Base-by-base conservation (phyloP, 2,113 vertebrate species). In the Chrysemys picta region DNA sequence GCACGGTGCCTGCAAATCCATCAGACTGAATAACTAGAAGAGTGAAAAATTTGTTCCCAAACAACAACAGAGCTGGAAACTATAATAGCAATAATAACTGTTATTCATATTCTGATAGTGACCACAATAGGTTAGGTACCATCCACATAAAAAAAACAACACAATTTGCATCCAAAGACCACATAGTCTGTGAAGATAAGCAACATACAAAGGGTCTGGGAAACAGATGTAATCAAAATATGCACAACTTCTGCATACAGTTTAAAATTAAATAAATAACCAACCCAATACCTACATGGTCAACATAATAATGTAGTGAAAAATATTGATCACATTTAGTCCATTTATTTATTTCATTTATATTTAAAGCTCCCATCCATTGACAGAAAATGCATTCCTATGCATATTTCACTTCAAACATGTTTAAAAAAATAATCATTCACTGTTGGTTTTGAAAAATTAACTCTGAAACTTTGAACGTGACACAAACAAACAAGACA, bases 401-500 rank as follows among this genome's bases (percentile, higher is more conserved):
- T 31, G 52, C 29, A 78, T 42, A 25, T 90, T 91, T 90, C 50
- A 53, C 54, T 75, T 91, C 79, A 65, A 38, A 17, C 27, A 5
- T 31, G 35, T 87, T 89, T 96, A 42, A 0, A 1, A 91, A 88
- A 91, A 54, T 47, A 54, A 93, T 92, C 1, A 86, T 38, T 4
- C 14, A 62, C n/a, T 89, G 82, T 78, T 87, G 82, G 75, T 85
- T 94, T 93, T 80, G 49, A 50, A 90, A 96, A 94, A 96, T 91
- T 62, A 93, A 96, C 94, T 72, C 89, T 82, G 79, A 97, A 97
- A 97, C 93, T 96, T 87, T 59, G 54, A 85, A 89, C 50, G 16
- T 93, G 91, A 89, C 96, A 97, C 84, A 95, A 96, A 96, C 94
- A 96, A 95, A 84, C 82, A 97, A 97, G 94, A 95, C 97, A 98